Evolutionary conservation across 2,113 vertebrate species (phyloP), one percentile per base, ranked within the genome.

Genomic region (Anthoscopus minutus): DNA sequence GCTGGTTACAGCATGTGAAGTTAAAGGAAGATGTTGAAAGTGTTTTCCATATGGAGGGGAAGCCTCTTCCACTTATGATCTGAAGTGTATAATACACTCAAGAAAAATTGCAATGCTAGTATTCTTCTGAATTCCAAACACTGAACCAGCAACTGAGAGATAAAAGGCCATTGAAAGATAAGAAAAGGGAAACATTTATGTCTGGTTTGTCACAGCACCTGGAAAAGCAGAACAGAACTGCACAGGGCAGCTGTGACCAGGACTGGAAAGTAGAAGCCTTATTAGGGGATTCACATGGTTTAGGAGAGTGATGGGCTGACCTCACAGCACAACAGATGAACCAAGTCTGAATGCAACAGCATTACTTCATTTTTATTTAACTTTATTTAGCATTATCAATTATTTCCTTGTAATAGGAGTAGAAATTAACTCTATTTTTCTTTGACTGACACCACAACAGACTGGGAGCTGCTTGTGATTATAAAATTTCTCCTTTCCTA

Each of bases 331-430:
- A 62, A 18, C 7, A 73, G 8, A 62, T 2, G 1, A 67, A 57
- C 4, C 0, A 0, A 74, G 56, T 4, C 60, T 54, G 25, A 27
- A 27, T 5, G 11, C 2, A 1, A 65, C 40, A 93, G 38, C 37
- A 8, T 27, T 15, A 21, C 14, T 65, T 66, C 7, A 3, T 11
- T 64, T 82, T 65, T 33, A 67, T 87, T 89, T 51, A 30, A 31
- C 7, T 76, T 54, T 23, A 67, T 51, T 78, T 51, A 89, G 33
- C 9, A 27, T 42, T 45, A 33, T 30, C 13, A 37, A 61, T 27
- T 23, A 42, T 19, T 33, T 44, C 37, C 30, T n/a, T n/a, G 6
- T 18, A 77, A 38, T 1, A 77, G 15, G 19, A 20, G 31, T 1
- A 79, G 33, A 85, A 72, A 16, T n/a, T 19, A 11, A 6, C 14